Evolutionary conservation across 1,140 invertebrate species (phyloP).

Genomic region (Phenacoccus solenopsis): DNA sequence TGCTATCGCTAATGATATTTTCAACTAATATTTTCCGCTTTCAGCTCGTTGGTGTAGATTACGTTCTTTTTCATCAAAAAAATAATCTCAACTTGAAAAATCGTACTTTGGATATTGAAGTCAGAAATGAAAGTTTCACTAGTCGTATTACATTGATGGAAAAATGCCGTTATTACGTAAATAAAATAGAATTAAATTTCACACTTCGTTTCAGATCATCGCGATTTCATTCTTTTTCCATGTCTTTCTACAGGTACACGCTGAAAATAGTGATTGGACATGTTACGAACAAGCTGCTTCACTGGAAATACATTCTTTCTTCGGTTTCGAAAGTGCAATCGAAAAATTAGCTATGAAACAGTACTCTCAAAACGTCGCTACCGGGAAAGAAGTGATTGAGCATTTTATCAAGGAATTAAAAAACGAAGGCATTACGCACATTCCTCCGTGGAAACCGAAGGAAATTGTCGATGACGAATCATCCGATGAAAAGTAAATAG

Average conservation of each 20-base stretch:
- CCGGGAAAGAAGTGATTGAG: constrained; percentile 93
- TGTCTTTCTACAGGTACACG: constrained; percentile 57
- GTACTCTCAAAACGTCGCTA: constrained; percentile 82
- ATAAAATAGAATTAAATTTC: constrained; percentile 33
- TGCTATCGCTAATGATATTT: constrained; percentile 35
- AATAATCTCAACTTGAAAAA: constrained; percentile 71
- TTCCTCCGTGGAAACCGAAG: constrained; percentile 40
- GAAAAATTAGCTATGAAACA: constrained; percentile 97
- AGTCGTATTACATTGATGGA: constrained; percentile 75
- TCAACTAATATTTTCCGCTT: constrained; percentile 30
- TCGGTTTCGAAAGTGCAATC: constrained; percentile 88
- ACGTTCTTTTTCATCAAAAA: constrained; percentile 84
- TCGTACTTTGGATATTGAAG: constrained; percentile 78
- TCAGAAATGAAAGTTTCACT: constrained; percentile 86
- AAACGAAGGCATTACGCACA: constrained; percentile 63
- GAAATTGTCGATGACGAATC: constrained; percentile 13
- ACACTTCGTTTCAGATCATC: not conserved
- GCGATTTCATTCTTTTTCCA: not conserved
- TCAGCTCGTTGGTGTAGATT: constrained; percentile 87
- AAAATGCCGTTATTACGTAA: constrained; percentile 84
- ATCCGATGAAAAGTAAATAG: not conserved
- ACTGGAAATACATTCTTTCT: constrained; percentile 92
- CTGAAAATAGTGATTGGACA: constrained; percentile 90
- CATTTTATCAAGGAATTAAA: constrained; percentile 72
- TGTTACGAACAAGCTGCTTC: constrained; percentile 92